Percentiles rank a stretch among this genome's conserved stretches.
phyloP scores from a whole-genome alignment of 53 echinoderm and acorn worm genomes.

The Echinarachnius parma region DNA sequence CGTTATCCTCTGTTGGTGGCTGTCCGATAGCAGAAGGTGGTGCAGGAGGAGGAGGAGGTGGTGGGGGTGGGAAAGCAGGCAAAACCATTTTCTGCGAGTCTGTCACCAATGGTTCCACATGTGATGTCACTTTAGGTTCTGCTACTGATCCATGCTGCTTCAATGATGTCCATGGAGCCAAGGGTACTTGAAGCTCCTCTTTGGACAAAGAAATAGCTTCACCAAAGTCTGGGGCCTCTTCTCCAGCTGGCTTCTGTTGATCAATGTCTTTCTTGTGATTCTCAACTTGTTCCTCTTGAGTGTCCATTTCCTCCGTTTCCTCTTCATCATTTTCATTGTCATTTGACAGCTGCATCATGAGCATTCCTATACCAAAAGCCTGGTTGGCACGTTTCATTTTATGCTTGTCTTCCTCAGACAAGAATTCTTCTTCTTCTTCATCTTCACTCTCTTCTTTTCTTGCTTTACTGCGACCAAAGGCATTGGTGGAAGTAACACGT shows the following conservation, averaged over 20 bases:
- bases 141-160: too few species aligned
- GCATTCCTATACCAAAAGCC: slow-evolving; percentile 37
- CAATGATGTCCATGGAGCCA: too few species aligned
- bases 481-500: slow-evolving; percentile 41
- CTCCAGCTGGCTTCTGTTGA: too few species aligned
- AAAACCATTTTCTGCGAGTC: too few species aligned
- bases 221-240: too few species aligned
- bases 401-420: slow-evolving; percentile 1
- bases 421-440: not conserved
- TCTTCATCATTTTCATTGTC: slow-evolving; percentile 6
- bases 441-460: slow-evolving; percentile 10
- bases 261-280: too few species aligned
- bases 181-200: too few species aligned
- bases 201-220: too few species aligned
- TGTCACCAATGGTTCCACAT: too few species aligned
- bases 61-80: slow-evolving; percentile 22
- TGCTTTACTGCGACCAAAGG: slow-evolving; percentile 23
- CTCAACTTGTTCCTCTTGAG: not conserved
- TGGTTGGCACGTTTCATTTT: slow-evolving; percentile 20
- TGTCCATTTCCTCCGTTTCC: not conserved
- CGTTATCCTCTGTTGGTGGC: not conserved
- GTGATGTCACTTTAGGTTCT: too few species aligned
- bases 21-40: slow-evolving; percentile 23
- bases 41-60: slow-evolving; percentile 27
- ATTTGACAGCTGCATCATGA: slow-evolving; percentile 34